phyloP scores from a whole-genome alignment of 2,113 vertebrate species.

The Australoheros scitulus region DNA sequence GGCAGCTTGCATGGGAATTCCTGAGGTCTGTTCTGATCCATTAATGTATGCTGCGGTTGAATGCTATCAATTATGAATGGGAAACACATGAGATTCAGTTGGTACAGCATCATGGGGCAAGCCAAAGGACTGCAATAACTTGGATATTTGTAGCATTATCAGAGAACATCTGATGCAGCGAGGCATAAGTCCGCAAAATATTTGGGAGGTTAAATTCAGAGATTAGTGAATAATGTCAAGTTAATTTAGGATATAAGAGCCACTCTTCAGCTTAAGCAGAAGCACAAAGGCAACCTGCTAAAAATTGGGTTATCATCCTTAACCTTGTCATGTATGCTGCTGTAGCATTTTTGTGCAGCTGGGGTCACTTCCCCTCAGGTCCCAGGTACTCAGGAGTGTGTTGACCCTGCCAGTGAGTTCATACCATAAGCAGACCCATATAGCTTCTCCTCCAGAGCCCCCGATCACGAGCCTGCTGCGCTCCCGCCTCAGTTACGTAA shows the following conservation, averaged over 20 bases:
- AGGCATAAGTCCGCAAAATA: background rate
- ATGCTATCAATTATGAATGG: slow-evolving; percentile 79
- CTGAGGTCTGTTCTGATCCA: slow-evolving; percentile 73
- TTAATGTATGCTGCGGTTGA: slow-evolving; percentile 77
- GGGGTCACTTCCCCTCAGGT: slow-evolving; percentile 71
- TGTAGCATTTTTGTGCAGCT: slow-evolving; percentile 33
- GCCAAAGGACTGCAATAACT: background rate
- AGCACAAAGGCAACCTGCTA: slow-evolving; percentile 19
- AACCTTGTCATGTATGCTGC: slow-evolving; percentile 41
- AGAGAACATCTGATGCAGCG: background rate
- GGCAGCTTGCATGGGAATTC: slow-evolving; percentile 73
- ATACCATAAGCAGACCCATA: slow-evolving; percentile 76
- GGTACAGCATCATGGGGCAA: slow-evolving; percentile 39
- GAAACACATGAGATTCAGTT: slow-evolving; percentile 62
- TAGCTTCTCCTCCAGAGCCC: slow-evolving; percentile 73
- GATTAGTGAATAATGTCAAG: background rate
- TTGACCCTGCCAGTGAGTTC: slow-evolving; percentile 74
- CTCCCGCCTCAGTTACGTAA: slow-evolving; percentile 79
- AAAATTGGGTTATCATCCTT: slow-evolving; percentile 16
- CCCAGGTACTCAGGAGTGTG: slow-evolving; percentile 58
- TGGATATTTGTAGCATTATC: background rate
- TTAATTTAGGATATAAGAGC: background rate
- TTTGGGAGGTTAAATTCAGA: slow-evolving; percentile 1
- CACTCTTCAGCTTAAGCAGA: background rate
- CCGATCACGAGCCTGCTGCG: slow-evolving; percentile 77